phyloP scores from a whole-genome alignment of 2,797 vertebrate species.

The Pygocentrus nattereri region DNA sequence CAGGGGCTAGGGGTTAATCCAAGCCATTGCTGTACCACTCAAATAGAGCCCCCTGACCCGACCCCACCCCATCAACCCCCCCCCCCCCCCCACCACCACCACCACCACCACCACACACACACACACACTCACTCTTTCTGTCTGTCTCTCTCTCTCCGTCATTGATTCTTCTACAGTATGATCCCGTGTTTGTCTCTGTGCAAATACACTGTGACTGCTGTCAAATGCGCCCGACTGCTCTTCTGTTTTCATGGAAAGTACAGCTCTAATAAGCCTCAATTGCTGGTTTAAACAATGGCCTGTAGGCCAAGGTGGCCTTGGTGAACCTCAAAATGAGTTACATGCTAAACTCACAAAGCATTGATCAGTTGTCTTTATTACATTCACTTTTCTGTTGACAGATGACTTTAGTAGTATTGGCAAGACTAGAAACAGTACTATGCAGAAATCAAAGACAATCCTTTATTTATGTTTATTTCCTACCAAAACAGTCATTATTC shows the following conservation, averaged over 20 bases:
- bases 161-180: background rate
- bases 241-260: background rate
- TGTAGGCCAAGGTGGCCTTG: background rate
- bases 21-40: constrained; percentile 5
- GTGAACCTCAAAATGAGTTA: background rate
- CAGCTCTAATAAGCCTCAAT: too few species aligned
- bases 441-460: too few species aligned
- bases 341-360: background rate
- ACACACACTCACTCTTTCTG: background rate
- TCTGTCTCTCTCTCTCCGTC: background rate
- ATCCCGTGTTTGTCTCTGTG: background rate
- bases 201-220: constrained; percentile 13
- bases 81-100: background rate
- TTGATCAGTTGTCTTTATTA: background rate
- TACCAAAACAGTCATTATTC: too few species aligned
- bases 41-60: background rate
- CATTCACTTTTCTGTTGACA: background rate
- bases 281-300: background rate
- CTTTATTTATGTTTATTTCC: too few species aligned
- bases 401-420: background rate
- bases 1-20: constrained; percentile 21
- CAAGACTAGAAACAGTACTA: background rate
- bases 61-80: background rate
- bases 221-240: constrained; percentile 5
- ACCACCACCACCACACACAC: background rate